These are phyloP conservation scores for Lytechinus pictus DNA, from an alignment of 35 echinoderm and acorn worm genomes.

Conservation along the genomic window DNA sequence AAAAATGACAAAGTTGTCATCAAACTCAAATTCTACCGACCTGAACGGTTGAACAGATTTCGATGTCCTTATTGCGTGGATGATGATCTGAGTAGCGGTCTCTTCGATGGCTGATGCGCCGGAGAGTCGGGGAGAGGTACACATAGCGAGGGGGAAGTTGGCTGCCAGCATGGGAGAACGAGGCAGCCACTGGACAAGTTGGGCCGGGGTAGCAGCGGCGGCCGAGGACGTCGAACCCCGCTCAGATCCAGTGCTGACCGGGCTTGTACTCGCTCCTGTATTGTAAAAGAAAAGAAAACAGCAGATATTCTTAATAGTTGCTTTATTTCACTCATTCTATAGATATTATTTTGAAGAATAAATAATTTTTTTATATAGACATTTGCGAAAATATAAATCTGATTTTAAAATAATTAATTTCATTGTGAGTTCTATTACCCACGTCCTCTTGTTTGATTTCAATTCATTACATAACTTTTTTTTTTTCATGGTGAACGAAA, in stretches of 20 bases:
- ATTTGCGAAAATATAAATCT: too few species aligned
- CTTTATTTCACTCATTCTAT: too few species aligned
- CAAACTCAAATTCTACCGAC: conserved; percentile 6
- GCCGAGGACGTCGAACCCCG: conserved; percentile 11
- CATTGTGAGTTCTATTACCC: too few species aligned
- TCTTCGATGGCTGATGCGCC: conserved; percentile 75
- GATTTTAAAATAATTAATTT: too few species aligned
- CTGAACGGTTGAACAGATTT: conserved; percentile 81
- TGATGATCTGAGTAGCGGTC: conserved; percentile 76
- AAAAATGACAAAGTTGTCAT: background rate
- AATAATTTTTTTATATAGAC: too few species aligned
- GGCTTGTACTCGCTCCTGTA: background rate
- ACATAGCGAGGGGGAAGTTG: conserved; percentile 64
- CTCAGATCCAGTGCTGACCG: conserved; percentile 61
- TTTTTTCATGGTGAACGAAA: too few species aligned
- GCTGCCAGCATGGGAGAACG: conserved; percentile 50
- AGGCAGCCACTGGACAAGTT: conserved; percentile 51
- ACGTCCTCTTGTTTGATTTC: too few species aligned
- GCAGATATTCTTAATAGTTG: too few species aligned
- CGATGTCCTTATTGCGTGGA: conserved; percentile 75
- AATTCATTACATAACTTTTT: too few species aligned
- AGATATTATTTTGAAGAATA: too few species aligned
- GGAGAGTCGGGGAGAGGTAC: conserved; percentile 60
- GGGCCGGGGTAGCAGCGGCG: conserved; percentile 34
- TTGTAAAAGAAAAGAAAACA: background rate